Percentiles rank a stretch among this genome's conserved stretches.
These are phyloP conservation scores for Tipula helvola DNA, from an alignment of 2,888 invertebrate species.

Conservation along the genomic window DNA sequence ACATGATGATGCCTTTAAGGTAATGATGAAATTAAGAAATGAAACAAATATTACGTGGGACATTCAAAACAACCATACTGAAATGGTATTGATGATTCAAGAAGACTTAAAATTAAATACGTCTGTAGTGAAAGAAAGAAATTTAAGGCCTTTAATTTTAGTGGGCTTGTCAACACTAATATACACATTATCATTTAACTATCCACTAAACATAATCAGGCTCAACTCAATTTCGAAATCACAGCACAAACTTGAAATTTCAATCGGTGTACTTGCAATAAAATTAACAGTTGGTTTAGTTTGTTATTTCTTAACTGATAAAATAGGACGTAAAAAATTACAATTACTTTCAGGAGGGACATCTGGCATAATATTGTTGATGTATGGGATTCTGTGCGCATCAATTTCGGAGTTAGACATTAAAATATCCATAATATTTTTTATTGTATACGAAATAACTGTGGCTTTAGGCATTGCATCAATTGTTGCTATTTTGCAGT, in stretches of 20 bases:
- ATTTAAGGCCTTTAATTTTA: slow-evolving; percentile 12
- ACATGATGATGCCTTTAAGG: slow-evolving; percentile 13
- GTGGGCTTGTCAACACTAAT: background rate
- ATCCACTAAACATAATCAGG: background rate
- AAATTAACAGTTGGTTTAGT: background rate
- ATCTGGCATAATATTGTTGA: background rate
- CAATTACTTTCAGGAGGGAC: background rate
- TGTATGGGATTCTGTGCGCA: background rate
- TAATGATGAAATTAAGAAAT: slow-evolving; percentile 11
- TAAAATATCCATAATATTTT: background rate
- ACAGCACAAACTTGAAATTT: background rate
- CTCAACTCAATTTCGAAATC: background rate
- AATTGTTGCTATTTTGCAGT: background rate
- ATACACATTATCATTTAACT: slow-evolving; percentile 5
- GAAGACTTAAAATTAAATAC: slow-evolving; percentile 11
- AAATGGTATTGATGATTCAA: slow-evolving; percentile 12
- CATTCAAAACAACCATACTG: slow-evolving; percentile 12
- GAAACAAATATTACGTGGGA: slow-evolving; percentile 13
- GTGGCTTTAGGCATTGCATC: background rate
- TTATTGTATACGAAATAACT: background rate
- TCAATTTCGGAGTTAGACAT: background rate
- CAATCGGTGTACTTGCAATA: background rate
- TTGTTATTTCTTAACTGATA: background rate
- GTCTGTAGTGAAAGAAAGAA: slow-evolving; percentile 5
- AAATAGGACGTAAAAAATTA: background rate